Conservation (phyloP, 2,888 invertebrate species). For the Eustalomyia histrio region DNA sequence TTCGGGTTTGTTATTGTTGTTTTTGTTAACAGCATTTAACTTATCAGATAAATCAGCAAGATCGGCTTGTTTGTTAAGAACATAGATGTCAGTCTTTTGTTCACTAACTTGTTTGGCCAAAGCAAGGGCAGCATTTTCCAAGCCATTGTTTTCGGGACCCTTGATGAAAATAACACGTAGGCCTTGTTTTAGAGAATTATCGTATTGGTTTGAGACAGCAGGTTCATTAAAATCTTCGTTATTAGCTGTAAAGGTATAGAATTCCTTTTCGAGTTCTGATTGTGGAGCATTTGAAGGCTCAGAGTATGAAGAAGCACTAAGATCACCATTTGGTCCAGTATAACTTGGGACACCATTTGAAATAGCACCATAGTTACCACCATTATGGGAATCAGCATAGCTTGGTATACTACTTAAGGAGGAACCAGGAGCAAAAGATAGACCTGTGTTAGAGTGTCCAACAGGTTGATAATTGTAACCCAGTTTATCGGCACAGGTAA, state of each 20-base stretch:
- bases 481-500: constrained; percentile 72
- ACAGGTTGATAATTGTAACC: constrained; percentile 74
- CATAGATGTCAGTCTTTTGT: constrained; percentile 75
- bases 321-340: constrained; percentile 65
- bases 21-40: constrained; percentile 68
- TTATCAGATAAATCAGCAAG: constrained; percentile 69
- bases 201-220: constrained; percentile 63
- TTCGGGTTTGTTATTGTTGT: constrained; percentile 73
- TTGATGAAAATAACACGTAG: constrained; percentile 74
- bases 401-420: constrained; percentile 60
- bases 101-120: constrained; percentile 71
- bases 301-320: neutral
- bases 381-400: constrained; percentile 69
- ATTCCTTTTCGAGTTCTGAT: constrained; percentile 68
- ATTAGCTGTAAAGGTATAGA: constrained; percentile 72
- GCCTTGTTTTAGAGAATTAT: constrained; percentile 68
- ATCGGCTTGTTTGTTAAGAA: constrained; percentile 73
- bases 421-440: constrained; percentile 27
- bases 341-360: constrained; percentile 56
- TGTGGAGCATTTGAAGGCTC: constrained; percentile 41
- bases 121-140: constrained; percentile 71
- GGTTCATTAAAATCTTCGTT: constrained; percentile 71
- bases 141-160: constrained; percentile 72
- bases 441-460: constrained; percentile 65
- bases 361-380: constrained; percentile 59